Evolutionary conservation across 2,888 invertebrate species (phyloP).

Genomic region (Aphodius granarius): DNA sequence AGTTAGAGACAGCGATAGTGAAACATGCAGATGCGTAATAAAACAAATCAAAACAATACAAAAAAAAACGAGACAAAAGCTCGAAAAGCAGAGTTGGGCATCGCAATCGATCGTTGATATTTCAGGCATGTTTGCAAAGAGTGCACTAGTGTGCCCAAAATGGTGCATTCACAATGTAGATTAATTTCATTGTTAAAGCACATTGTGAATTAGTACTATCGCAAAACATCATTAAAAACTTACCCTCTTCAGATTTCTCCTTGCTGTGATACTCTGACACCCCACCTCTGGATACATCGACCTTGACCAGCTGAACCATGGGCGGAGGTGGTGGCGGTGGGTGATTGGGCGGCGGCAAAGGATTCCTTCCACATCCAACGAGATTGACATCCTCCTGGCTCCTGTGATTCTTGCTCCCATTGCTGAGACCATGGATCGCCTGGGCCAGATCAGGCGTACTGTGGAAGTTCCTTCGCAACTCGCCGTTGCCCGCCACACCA

Average conservation of each 20-base stretch:
- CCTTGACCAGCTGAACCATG: conserved; percentile 69
- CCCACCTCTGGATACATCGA: conserved; percentile 57
- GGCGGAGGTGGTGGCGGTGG: conserved; percentile 79
- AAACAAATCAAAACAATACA: conserved; percentile 17
- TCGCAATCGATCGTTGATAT: not conserved
- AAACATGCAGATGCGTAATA: not conserved
- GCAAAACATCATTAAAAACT: conserved; percentile 25
- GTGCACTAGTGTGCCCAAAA: too few relatives aligned
- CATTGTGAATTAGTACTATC: too few relatives aligned
- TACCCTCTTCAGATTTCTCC: conserved; percentile 46
- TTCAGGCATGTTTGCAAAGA: not conserved
- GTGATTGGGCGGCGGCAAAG: conserved; percentile 76
- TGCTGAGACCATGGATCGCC: conserved; percentile 43
- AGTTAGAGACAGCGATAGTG: not conserved
- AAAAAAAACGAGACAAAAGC: not conserved
- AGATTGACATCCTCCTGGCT: conserved; percentile 71
- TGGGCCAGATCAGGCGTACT: conserved; percentile 83
- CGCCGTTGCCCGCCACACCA: conserved; percentile 41
- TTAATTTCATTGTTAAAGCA: too few relatives aligned
- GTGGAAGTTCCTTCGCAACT: conserved; percentile 80
- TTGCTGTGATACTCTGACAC: conserved; percentile 42
- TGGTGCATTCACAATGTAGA: too few relatives aligned
- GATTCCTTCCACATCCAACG: conserved; percentile 47
- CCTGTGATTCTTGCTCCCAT: conserved; percentile 58
- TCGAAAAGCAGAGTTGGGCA: not conserved